These are phyloP conservation scores for Salvelinus sp. DNA, from an alignment of 2,113 vertebrate species.

Conservation along the genomic window DNA sequence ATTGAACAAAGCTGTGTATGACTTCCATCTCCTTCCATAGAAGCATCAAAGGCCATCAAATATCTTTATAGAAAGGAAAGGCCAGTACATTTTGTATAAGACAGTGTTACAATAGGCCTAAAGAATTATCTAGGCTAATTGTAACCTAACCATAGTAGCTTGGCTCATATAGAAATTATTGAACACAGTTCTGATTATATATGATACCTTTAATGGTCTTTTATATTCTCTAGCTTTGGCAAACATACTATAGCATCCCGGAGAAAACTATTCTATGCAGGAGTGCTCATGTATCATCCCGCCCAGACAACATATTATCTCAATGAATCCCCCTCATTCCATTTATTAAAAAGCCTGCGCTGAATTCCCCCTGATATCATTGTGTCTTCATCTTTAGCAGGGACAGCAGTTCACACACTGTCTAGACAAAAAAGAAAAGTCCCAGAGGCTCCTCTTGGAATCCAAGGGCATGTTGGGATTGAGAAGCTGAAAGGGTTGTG, in stretches of 20 bases:
- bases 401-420: not conserved
- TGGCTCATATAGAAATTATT: not conserved
- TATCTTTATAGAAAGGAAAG: not conserved
- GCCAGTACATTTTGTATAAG: no score
- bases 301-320: slow-evolving; percentile 16
- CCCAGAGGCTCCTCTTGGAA: not conserved
- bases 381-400: slow-evolving; percentile 11
- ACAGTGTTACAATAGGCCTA: not conserved
- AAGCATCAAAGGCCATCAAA: not conserved
- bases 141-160: not conserved
- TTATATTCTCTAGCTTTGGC: not conserved
- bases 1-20: no score
- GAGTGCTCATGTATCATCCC: not conserved
- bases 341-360: not conserved
- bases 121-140: not conserved
- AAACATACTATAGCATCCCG: not conserved
- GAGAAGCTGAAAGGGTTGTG: not conserved
- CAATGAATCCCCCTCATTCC: slow-evolving; percentile 1
- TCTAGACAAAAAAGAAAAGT: slow-evolving; percentile 19
- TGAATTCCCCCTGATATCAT: slow-evolving; percentile 15
- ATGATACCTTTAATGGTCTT: not conserved
- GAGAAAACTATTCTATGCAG: not conserved
- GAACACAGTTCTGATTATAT: not conserved
- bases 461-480: slow-evolving; percentile 2
- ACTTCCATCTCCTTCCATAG: not conserved